Base-by-base conservation (phyloP, 2,888 invertebrate species). In the Rhimphoctona megacephalus region DNA sequence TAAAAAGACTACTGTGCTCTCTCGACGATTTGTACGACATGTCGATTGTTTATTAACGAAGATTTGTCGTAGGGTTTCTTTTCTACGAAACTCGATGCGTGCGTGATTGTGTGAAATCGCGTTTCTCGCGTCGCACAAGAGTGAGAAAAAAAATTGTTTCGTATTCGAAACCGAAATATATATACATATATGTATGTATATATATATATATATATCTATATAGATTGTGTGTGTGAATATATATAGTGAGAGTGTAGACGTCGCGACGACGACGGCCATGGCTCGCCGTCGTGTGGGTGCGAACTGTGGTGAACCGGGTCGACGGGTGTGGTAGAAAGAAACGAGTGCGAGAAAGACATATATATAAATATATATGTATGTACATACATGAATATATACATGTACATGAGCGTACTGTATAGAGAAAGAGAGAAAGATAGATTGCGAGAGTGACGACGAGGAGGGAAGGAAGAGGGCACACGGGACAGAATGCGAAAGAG, bases 221-320 rank as follows among this genome's bases (percentile, higher is more conserved):
- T n/a, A n/a, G n/a, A n/a, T n/a, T 64, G 25, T 64, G 33, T 81
- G 5, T 17, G 19, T 36, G 30, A 7, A 30, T 64, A 73, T 81
- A 66, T 22, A 54, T 33, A 81, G 69, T 57, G 83, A 84, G 54
- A 30, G 81, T 81, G 81, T 74, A 86, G 84, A 89, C 76, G 82
- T 80, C 81, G 87, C 79, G 85, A 83, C 88, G 85, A 83, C 88
- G 87, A 88, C 89, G 86, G 88, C 89, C 88, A 88, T 89, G 89
- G 88, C 83, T 89, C 86, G 89, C 87, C 87, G 88, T 89, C 88
- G 88, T 87, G 86, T 88, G 89, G 88, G 87, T 86, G 87, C 89
- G 84, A 87, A 88, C 86, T 83, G 86, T 84, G 89, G 87, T 82
- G 89, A 87, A 88, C 80, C 79, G 81, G 81, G 83, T 86, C 86